phyloP scores from a whole-genome alignment of 64 coral and sea anemone species.

The Actinia tenebrosa region DNA sequence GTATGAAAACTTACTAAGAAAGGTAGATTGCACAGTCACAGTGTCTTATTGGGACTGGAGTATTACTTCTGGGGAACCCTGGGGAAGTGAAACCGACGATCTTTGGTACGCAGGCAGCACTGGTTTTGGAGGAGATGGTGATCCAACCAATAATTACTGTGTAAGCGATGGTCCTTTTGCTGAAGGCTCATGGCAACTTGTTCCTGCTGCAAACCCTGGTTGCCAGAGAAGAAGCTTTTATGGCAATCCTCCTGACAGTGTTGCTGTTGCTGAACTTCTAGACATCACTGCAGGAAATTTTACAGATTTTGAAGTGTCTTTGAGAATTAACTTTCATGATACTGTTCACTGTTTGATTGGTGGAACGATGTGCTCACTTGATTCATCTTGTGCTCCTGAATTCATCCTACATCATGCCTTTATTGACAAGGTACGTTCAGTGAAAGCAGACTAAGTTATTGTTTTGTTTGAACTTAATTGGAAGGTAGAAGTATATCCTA shows the following conservation, averaged over 20 bases:
- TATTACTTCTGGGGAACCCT: constrained; percentile 10
- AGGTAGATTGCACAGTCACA: constrained; percentile 24
- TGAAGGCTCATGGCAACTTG: not conserved
- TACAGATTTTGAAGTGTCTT: not conserved
- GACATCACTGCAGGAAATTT: not conserved
- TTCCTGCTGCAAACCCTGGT: not conserved
- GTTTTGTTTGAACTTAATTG: too few relatives aligned
- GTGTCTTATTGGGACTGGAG: constrained; percentile 44
- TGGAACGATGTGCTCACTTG: constrained; percentile 24
- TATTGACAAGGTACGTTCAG: constrained; percentile 47
- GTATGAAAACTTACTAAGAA: constrained; percentile 32
- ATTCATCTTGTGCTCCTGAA: constrained; percentile 37
- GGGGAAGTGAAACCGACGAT: not conserved
- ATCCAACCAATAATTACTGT: not conserved
- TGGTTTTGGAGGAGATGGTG: constrained; percentile 27
- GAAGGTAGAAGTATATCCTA: too few relatives aligned
- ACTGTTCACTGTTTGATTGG: constrained; percentile 28
- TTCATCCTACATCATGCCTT: constrained; percentile 68
- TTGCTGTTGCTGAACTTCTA: constrained; percentile 5
- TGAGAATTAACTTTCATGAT: not conserved
- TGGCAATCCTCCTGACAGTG: constrained; percentile 28
- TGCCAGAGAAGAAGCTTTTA: not conserved
- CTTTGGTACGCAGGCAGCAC: not conserved
- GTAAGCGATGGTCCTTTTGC: not conserved
- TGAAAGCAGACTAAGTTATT: too few relatives aligned